These are phyloP conservation scores for Sussaba pulchella DNA, from an alignment of 2,888 invertebrate species.

Conservation along the genomic window DNA sequence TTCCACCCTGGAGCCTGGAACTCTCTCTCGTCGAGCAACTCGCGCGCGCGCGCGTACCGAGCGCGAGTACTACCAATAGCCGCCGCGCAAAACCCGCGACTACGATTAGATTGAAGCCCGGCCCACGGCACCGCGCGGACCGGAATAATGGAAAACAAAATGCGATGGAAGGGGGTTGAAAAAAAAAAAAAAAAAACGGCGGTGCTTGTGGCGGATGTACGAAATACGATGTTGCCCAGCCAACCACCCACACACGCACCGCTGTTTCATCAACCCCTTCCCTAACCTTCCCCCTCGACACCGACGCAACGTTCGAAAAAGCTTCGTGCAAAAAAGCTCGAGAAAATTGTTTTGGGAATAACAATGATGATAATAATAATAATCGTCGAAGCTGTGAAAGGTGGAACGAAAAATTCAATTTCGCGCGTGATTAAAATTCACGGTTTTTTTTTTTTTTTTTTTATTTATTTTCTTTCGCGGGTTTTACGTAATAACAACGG, in stretches of 20 bases:
- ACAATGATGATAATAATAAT: conserved; percentile 14
- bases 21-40: conserved; percentile 25
- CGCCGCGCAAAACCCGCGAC: conserved; percentile 39
- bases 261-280: neutral
- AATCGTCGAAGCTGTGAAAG: neutral
- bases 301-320: neutral
- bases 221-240: conserved; percentile 6
- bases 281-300: no score
- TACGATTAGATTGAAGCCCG: conserved; percentile 69
- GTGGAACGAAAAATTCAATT: conserved; percentile 5
- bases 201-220: neutral
- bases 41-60: neutral
- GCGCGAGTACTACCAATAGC: conserved; percentile 46
- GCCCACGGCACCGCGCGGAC: conserved; percentile 46
- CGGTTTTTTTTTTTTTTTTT: no score
- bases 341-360: conserved; percentile 8
- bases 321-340: neutral
- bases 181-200: neutral
- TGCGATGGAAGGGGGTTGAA: neutral
- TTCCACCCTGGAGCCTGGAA: conserved; percentile 38
- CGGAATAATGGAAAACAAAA: conserved; percentile 68
- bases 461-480: neutral
- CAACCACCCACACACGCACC: neutral
- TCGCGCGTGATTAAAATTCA: conserved; percentile 24
- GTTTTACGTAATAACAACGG: neutral